Base-by-base conservation (phyloP, 2,113 vertebrate genomes). In the Semnornis frantzii region DNA sequence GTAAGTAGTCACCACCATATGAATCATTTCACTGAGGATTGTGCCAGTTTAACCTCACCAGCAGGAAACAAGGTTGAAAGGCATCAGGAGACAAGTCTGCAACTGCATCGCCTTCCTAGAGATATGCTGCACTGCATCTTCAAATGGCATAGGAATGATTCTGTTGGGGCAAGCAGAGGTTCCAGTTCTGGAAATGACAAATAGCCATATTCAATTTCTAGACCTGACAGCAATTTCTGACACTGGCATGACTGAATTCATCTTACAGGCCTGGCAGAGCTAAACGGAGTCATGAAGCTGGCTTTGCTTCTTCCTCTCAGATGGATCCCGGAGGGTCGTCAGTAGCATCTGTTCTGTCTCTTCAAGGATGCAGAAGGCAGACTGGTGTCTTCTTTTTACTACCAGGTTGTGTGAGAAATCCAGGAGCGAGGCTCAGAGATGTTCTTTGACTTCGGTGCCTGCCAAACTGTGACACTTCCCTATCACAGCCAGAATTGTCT, bases 251-350 rank as follows among this genome's bases (percentile, higher is more conserved):
- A 20, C 21, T 77, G 85, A 59, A 57, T 76, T 69, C 59, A 42
- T 52, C 93, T 80, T 34, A 39, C 63, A 70, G 71, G 46, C 70
- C 87, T 91, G 85, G 85, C 3, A 0, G 64, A 55, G 55, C 73
- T 31, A 44, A 79, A 62, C 0, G 0, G 57, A 77, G 64, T 5
- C 57, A 27, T n/a, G 85, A 74, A 74, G 76, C 0, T 95, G 94
- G 85, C 90, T 96, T 82, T 90, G 85, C 48, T 77, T 52, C 57
- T 87, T 63, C 68, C 39, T 87, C 87, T 85, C 72, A 8, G 5
- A 85, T 0, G 0, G 68, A 79, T 73, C 90, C 85, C 7, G 0
- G 42, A 60, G 85, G 80, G 62, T 77, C 73, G 2, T 37, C 42
- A 60, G 3, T 1, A 74, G 85, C 82, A 91, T 83, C 93, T 95